Base-by-base conservation (phyloP, 2,888 invertebrate species). In the Hyposoter didymator region DNA sequence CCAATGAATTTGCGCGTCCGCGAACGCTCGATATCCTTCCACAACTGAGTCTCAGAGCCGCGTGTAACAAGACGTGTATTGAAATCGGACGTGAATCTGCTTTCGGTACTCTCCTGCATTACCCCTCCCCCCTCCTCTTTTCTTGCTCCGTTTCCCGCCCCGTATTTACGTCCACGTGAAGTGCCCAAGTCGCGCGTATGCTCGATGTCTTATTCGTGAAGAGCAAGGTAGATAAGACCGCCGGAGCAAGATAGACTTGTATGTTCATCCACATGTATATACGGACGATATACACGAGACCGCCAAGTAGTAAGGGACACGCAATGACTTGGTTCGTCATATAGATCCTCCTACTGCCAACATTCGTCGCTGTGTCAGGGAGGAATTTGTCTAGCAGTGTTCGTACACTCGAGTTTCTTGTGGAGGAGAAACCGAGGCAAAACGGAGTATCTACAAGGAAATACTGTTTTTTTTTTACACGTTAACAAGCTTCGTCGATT, bases 11-110 rank as follows among this genome's bases (percentile, higher is more conserved):
- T 66, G 86, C 87, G 89, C 90, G 91, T 90, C 90, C 91, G 92
- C 90, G 91, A 93, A 91, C 90, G 87, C 84, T 84, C 87, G 89
- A 86, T 92, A 90, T 91, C 89, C 90, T 88, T 88, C 88, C 85
- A 79, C 88, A 88, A 92, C 92, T 92, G 92, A 90, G 87, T 84
- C 85, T 84, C 87, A 84, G 85, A 81, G 86, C 86, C 87, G 79
- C 85, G 85, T 87, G 83, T 88, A 85, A 88, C 87, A 87, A 88
- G 89, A 88, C 86, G 87, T 88, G 85, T 88, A 76, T 89, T 87
- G 83, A 82, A 84, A 81, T 88, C 84, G 87, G 84, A 82, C 86
- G 87, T 85, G 78, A 86, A 87, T 82, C 79, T 39, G 7, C 39
- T 85, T 82, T 86, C 72, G 75, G 78, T 78, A 66, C 76, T 66